Evolutionary conservation across 2,888 invertebrate species (phyloP).

Genomic region (Erynnis tages): DNA sequence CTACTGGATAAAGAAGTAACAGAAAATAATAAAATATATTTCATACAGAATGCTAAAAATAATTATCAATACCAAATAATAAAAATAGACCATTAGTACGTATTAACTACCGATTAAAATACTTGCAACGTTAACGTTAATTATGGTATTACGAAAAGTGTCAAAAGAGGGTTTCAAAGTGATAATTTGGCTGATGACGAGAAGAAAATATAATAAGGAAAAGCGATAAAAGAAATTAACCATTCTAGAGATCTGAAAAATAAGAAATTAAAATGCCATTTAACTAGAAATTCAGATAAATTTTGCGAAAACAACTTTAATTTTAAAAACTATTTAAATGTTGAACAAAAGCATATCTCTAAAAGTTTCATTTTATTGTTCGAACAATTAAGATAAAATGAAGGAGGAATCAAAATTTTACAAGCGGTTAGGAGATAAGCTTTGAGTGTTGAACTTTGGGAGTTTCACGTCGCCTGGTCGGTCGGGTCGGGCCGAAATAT

Average conservation of each 20-base stretch:
- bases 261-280: background rate
- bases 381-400: conserved; percentile 75
- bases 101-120: too few species aligned
- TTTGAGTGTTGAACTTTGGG: conserved; percentile 71
- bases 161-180: conserved; percentile 16
- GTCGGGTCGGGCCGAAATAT: conserved; percentile 46
- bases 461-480: conserved; percentile 55
- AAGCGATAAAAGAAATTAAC: too few species aligned
- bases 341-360: conserved; percentile 47
- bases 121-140: background rate
- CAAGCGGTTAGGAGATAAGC: conserved; percentile 74
- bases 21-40: too few species aligned
- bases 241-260: background rate
- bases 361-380: conserved; percentile 68
- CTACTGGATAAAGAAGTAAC: too few species aligned
- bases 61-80: too few species aligned
- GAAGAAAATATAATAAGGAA: too few species aligned
- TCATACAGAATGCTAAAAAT: too few species aligned
- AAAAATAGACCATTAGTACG: too few species aligned
- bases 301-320: too few species aligned
- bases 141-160: conserved; percentile 14
- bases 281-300: background rate
- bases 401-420: conserved; percentile 77
- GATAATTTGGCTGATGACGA: conserved; percentile 75
- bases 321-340: conserved; percentile 44